These are phyloP conservation scores for Daubentonia madagascariensis DNA, from an alignment of 2,113 vertebrate species.

Conservation along the genomic window DNA sequence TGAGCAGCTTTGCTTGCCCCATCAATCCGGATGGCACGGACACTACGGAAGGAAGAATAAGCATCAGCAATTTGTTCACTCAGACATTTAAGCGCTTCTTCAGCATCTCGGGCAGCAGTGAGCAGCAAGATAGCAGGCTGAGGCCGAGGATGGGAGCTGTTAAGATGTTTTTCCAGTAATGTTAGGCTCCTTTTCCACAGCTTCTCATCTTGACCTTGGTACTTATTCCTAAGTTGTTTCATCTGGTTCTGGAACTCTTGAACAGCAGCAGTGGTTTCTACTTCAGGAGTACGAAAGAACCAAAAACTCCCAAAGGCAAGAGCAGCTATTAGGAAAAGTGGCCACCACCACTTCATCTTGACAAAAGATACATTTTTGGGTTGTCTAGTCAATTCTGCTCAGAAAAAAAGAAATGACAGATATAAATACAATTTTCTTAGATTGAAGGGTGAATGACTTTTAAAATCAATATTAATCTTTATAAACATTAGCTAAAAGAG, in stretches of 20 bases:
- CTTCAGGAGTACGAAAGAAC: not conserved
- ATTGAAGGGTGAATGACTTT: constrained; percentile 15
- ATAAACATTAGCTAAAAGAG: not conserved
- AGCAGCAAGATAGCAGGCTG: constrained; percentile 93
- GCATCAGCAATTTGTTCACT: constrained; percentile 87
- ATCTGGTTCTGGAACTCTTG: constrained; percentile 81
- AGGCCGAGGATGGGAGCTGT: constrained; percentile 77
- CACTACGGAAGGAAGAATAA: constrained; percentile 87
- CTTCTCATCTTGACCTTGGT: constrained; percentile 86
- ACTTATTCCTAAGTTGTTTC: constrained; percentile 80
- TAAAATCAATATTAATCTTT: not conserved
- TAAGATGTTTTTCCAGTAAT: constrained; percentile 88
- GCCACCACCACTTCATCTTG: not conserved
- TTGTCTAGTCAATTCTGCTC: not conserved
- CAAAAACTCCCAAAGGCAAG: not conserved
- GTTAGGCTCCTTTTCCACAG: constrained; percentile 89
- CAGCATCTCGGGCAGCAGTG: constrained; percentile 87
- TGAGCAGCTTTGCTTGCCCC: constrained; percentile 81
- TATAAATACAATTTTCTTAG: constrained; percentile 30
- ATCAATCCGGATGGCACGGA: constrained; percentile 86
- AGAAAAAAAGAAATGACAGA: not conserved
- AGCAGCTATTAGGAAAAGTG: not conserved
- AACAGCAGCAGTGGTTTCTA: constrained; percentile 71
- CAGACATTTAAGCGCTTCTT: constrained; percentile 89
- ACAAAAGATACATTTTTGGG: constrained; percentile 20